Evolutionary conservation across 2,797 vertebrate genomes (phyloP), one percentile per base, ranked within the genome.

Genomic region (Mormyrops boulengeri): DNA sequence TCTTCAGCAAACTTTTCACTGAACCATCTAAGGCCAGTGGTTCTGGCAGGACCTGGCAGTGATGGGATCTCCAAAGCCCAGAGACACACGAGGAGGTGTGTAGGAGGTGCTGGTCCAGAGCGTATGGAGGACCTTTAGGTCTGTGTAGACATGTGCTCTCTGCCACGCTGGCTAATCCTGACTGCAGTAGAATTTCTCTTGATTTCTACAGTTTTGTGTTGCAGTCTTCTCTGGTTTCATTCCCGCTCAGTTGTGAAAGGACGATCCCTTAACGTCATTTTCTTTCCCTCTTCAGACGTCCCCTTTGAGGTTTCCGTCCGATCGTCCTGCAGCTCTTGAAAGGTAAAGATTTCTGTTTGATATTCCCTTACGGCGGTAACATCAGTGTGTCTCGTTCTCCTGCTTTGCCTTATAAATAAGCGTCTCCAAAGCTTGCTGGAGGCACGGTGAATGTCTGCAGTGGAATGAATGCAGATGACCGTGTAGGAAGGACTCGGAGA

Each of bases 281-380:
- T 88, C 38, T 49, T 85, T 92, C 14, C 91, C 90, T 91, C 90
- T 26, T 3, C 91, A 95, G 94, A 91, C 89, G 90, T 84, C 85
- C 89, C 89, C 14, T 90, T 91, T 7, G 85, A 87, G 88, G 89
- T 89, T 91, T 91, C 91, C 89, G 91, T 91, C 90, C 89, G 92
- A 90, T 91, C 92, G 92, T 93, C 91, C 77, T 91, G 91, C 92
- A 93, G 89, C 91, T 89, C 88, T 88, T 14, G 26, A 91, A 92
- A 95, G 95, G 95, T 95, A 91, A 94, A 90, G 77, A 53, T 55
- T 30, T 57, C 62, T 69, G 26, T 34, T 69, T 69, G 62, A 69
- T 69, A 69, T 69, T 69, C 62, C 11, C 62, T 12, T 69, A 34
- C 62, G 11, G 62, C 60, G 44, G 38, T 50, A 19, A 41, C 34